Conservation (phyloP, 2,888 invertebrate species). For the Stenoptilia bipunctidactyla region DNA sequence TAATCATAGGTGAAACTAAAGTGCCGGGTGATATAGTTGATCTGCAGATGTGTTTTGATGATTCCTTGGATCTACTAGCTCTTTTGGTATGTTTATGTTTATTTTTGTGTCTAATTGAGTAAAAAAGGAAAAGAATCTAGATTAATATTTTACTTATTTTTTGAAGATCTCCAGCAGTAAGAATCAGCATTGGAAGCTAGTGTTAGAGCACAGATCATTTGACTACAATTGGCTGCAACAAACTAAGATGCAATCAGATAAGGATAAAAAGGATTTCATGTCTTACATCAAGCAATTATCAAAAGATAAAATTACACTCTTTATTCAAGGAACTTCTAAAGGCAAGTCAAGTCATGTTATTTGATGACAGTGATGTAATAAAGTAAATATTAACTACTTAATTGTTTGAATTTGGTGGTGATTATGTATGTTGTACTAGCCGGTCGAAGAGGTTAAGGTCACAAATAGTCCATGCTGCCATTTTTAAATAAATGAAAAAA, state of each 20-base stretch:
- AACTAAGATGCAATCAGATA: constrained; percentile 44
- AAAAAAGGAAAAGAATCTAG: too few species aligned
- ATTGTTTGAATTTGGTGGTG: too few species aligned
- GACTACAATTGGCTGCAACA: constrained; percentile 78
- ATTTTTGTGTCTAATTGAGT: too few species aligned
- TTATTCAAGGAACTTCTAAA: constrained; percentile 56
- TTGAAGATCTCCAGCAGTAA: constrained; percentile 81
- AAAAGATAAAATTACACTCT: constrained; percentile 60
- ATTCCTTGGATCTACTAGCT: constrained; percentile 71
- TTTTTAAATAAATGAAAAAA: too few species aligned
- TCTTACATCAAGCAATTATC: constrained; percentile 61
- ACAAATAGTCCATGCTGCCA: too few species aligned
- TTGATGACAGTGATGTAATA: too few species aligned
- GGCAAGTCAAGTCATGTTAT: too few species aligned
- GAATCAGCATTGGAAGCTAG: constrained; percentile 84
- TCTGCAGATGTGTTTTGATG: constrained; percentile 80
- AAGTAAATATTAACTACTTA: too few species aligned
- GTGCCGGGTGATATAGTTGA: constrained; percentile 74
- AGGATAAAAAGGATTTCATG: constrained; percentile 57
- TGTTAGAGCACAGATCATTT: constrained; percentile 82
- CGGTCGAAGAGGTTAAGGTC: too few species aligned
- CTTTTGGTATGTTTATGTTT: constrained; percentile 47
- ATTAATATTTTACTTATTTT: constrained; percentile 18
- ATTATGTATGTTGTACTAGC: too few species aligned
- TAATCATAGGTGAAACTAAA: constrained; percentile 75